Evolutionary conservation across 2,113 vertebrate genomes (phyloP).

Genomic region (Haemorhous mexicanus): DNA sequence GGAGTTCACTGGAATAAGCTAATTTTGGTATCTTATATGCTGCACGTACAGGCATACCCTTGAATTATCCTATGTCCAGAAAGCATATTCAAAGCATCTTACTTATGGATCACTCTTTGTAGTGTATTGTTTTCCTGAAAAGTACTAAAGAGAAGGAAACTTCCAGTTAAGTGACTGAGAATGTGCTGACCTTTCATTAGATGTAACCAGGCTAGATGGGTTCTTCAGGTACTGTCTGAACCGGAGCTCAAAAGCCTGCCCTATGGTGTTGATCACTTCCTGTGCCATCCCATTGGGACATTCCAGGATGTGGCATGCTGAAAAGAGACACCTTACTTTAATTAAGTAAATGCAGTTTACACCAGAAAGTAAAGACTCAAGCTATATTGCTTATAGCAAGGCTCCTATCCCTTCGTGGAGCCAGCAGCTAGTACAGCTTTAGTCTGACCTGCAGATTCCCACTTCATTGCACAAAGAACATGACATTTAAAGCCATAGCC

Average conservation of each 20-base stretch:
- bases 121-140: not conserved
- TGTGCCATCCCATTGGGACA: slow-evolving; percentile 81
- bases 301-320: slow-evolving; percentile 92
- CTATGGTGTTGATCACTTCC: slow-evolving; percentile 88
- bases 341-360: not conserved
- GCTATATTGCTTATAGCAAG: not conserved
- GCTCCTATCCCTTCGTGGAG: not conserved
- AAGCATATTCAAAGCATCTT: not conserved
- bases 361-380: not conserved
- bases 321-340: slow-evolving; percentile 13
- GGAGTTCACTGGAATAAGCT: not conserved
- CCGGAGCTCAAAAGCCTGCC: slow-evolving; percentile 90
- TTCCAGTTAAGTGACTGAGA: not conserved
- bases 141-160: not conserved
- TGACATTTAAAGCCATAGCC: not conserved
- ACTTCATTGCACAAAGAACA: not conserved
- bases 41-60: not conserved
- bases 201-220: slow-evolving; percentile 68
- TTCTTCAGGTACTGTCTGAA: slow-evolving; percentile 89
- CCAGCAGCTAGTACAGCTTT: not conserved
- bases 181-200: slow-evolving; percentile 80
- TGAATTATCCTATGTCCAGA: not conserved
- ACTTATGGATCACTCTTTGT: not conserved
- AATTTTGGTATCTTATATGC: not conserved
- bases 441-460: not conserved